Evolutionary conservation across 2,888 invertebrate genomes (phyloP).

Genomic region (Schizotus pectinicornis): DNA sequence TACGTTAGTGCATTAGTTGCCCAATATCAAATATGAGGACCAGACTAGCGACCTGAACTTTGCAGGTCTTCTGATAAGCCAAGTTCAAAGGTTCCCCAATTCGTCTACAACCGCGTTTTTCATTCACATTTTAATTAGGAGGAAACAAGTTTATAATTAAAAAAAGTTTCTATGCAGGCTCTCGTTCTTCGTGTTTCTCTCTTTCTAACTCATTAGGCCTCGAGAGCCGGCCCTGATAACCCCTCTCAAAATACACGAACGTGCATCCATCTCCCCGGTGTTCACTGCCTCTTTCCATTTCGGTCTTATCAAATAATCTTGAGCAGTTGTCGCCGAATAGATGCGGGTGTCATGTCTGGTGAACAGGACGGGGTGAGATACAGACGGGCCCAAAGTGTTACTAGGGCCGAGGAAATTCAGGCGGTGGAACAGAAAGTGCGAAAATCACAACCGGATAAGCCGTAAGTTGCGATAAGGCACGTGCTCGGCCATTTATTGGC

Average conservation of each 20-base stretch:
- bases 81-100: too few species aligned
- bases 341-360: slow-evolving; percentile 41
- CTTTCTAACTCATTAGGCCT: slow-evolving; percentile 1
- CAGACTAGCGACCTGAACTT: too few species aligned
- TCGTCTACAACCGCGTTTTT: too few species aligned
- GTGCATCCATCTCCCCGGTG: neutral
- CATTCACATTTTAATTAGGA: too few species aligned
- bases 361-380: slow-evolving; percentile 63
- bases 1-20: too few species aligned
- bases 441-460: slow-evolving; percentile 82
- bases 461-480: slow-evolving; percentile 68
- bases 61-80: too few species aligned
- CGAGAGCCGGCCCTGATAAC: slow-evolving; percentile 15
- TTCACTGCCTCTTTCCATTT: neutral
- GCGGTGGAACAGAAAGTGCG: slow-evolving; percentile 80
- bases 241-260: slow-evolving; percentile 14
- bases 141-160: too few species aligned
- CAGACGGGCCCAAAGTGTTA: slow-evolving; percentile 83
- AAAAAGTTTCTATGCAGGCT: too few species aligned
- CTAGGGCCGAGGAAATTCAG: slow-evolving; percentile 86
- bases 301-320: too few species aligned
- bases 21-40: too few species aligned
- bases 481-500: neutral
- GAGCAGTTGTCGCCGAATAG: too few species aligned
- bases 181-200: too few species aligned